Conservation (phyloP, 2,113 vertebrate species). For the Ophiodon elongatus region DNA sequence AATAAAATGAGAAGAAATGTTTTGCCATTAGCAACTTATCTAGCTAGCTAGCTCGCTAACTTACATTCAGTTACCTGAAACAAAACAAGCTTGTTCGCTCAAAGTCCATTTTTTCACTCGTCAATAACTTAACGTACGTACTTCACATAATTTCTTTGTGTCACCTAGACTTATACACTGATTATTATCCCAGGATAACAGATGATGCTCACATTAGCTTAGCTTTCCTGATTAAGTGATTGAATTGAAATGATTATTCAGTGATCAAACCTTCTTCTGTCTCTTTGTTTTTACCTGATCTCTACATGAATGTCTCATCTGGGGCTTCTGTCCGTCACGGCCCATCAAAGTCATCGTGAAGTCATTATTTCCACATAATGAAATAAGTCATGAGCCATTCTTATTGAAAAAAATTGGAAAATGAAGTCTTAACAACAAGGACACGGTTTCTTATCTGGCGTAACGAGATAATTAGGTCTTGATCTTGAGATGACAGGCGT, state of each 20-base stretch:
- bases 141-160: not conserved
- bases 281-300: not conserved
- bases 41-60: not conserved
- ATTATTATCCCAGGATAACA: not conserved
- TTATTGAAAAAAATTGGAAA: not conserved
- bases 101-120: not conserved
- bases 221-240: not conserved
- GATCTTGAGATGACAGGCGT: constrained; percentile 30
- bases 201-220: not conserved
- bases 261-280: not conserved
- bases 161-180: not conserved
- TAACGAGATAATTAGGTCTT: constrained; percentile 32
- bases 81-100: not conserved
- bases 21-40: not conserved
- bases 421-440: constrained; percentile 23
- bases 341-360: not conserved
- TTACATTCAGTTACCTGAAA: not conserved
- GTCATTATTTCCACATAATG: not conserved
- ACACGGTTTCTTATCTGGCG: constrained; percentile 1
- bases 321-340: not conserved
- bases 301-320: not conserved
- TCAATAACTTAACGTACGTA: no score
- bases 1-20: not conserved
- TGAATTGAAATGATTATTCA: not conserved
- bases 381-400: constrained; percentile 13